Percentiles rank a stretch among this genome's conserved stretches.
These are phyloP conservation scores for Neoseiulus cucumeris DNA, from an alignment of 1,140 invertebrate genomes.

Conservation along the genomic window DNA sequence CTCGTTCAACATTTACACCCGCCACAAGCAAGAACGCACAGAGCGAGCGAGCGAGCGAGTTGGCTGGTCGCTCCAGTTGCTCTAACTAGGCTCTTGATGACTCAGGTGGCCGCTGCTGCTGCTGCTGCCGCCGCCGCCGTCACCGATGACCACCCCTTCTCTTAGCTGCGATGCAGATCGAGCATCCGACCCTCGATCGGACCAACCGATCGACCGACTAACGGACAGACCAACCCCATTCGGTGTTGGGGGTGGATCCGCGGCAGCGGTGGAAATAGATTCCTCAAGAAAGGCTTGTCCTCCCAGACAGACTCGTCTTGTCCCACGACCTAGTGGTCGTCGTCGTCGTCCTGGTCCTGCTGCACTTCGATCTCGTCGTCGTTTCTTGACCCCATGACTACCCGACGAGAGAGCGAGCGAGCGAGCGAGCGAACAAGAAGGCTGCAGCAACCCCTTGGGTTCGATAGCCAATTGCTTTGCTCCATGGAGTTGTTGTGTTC, in stretches of 20 bases:
- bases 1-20: constrained; percentile 9
- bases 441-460: not conserved
- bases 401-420: not conserved
- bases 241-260: not conserved
- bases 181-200: no score
- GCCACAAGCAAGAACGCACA: not conserved
- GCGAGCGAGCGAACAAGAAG: not conserved
- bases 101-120: constrained; percentile 7
- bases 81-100: constrained; percentile 9
- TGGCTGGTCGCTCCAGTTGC: not conserved
- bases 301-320: no score
- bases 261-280: constrained; percentile 9
- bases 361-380: no score
- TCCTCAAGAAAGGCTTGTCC: constrained; percentile 8
- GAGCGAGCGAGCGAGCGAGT: not conserved
- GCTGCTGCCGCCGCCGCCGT: not conserved
- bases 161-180: no score
- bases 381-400: no score
- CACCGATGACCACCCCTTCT: not conserved
- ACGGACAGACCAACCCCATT: not conserved
- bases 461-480: not conserved
- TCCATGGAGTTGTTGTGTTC: not conserved
- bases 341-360: no score
- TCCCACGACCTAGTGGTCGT: no score
- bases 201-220: no score